A percentile compares a stretch with the other conserved stretches of the same genome.
Evolutionary conservation across 2,113 vertebrate genomes (phyloP).

Genomic region (Nestor notabilis): DNA sequence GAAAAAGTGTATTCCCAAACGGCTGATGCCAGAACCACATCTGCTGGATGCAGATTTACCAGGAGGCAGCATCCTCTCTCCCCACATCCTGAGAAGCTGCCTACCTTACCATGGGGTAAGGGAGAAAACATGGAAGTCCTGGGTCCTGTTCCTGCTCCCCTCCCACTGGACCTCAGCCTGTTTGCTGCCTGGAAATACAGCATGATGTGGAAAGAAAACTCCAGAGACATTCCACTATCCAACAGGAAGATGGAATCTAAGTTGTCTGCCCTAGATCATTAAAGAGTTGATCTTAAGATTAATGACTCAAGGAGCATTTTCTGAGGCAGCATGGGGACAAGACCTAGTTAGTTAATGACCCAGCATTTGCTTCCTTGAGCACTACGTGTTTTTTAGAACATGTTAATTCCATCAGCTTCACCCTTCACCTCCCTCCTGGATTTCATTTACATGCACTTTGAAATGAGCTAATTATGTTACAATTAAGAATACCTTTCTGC

Average conservation of each 20-base stretch:
- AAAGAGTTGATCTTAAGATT: neutral
- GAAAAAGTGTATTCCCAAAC: neutral
- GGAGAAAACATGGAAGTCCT: neutral
- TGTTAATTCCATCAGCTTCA: neutral
- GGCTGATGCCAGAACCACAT: neutral
- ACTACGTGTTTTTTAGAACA: neutral
- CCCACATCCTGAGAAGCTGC: neutral
- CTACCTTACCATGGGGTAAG: rapidly evolving
- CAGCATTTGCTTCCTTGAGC: neutral
- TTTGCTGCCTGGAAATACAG: neutral
- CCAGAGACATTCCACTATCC: neutral
- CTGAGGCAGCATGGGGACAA: neutral
- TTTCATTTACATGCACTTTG: neutral
- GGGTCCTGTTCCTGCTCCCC: neutral
- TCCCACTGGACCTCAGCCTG: neutral
- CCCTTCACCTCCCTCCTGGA: neutral
- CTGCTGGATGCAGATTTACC: neutral
- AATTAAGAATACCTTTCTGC: neutral
- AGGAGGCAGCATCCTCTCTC: neutral
- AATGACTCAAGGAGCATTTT: neutral
- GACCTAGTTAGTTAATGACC: neutral
- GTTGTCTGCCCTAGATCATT: neutral
- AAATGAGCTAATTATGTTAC: neutral
- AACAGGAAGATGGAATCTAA: neutral
- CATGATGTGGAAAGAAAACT: neutral